phyloP scores from a whole-genome alignment of 2,888 invertebrate species.

The Tiliacea aurago region DNA sequence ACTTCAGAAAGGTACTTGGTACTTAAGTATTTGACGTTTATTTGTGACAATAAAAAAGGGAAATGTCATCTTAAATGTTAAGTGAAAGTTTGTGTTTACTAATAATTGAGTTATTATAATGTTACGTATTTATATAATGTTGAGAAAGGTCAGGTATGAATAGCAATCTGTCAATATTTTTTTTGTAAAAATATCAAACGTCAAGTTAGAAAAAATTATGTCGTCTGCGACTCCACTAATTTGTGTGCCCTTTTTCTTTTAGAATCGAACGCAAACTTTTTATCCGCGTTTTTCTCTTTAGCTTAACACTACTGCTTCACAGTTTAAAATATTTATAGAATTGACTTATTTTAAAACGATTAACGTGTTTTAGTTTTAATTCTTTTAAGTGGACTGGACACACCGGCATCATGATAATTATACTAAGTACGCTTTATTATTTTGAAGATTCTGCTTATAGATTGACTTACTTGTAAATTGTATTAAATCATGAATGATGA shows the following conservation, averaged over 20 bases:
- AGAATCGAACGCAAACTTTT: slow-evolving; percentile 62
- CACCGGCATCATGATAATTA: not conserved
- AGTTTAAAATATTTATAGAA: slow-evolving; percentile 63
- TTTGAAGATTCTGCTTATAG: not conserved
- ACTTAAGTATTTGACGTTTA: slow-evolving; percentile 17
- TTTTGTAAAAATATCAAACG: not conserved
- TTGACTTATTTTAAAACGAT: slow-evolving; percentile 27
- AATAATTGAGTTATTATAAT: slow-evolving; percentile 14
- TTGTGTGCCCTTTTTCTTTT: slow-evolving; percentile 48
- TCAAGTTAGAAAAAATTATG: not conserved
- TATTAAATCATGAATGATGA: not conserved
- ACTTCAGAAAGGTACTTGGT: no score
- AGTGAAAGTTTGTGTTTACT: slow-evolving; percentile 26
- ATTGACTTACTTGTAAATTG: not conserved
- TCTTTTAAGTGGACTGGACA: not conserved
- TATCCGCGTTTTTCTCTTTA: slow-evolving; percentile 64
- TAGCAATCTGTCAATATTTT: not conserved
- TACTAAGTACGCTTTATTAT: no score
- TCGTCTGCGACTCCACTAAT: slow-evolving; percentile 43
- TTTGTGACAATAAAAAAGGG: slow-evolving; percentile 14
- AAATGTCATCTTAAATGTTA: slow-evolving; percentile 43
- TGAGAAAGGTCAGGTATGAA: slow-evolving; percentile 5
- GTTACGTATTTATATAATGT: slow-evolving; percentile 8
- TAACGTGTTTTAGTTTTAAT: slow-evolving; percentile 3
- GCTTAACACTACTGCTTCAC: slow-evolving; percentile 64